Evolutionary conservation across 2,797 vertebrate genomes (phyloP).

Genomic region (Acanthornis magna): DNA sequence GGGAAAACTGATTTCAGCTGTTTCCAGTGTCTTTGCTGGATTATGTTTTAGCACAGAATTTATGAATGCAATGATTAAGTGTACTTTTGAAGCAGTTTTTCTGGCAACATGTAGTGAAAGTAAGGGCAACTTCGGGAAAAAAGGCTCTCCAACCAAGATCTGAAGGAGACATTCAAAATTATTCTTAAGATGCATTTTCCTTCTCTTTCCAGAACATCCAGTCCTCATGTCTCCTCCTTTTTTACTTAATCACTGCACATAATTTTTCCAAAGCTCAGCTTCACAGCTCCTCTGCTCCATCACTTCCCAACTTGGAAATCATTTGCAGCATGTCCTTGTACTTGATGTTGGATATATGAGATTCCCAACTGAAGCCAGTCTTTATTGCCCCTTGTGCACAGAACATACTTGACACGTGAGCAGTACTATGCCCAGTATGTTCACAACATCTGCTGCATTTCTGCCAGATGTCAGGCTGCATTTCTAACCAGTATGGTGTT

Average conservation of each 20-base stretch:
- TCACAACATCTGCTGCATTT: neutral
- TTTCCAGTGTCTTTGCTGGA: neutral
- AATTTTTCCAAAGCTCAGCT: neutral
- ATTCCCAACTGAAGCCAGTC: neutral
- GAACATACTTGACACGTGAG: neutral
- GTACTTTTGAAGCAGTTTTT: neutral
- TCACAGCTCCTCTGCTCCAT: neutral
- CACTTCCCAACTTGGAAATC: neutral
- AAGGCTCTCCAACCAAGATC: neutral
- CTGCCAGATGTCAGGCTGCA: neutral
- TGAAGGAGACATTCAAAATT: neutral
- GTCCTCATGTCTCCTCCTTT: neutral
- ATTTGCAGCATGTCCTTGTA: neutral
- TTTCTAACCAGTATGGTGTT: neutral
- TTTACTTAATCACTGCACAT: neutral
- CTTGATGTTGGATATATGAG: neutral
- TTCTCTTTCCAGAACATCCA: neutral
- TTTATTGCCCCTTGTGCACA: neutral
- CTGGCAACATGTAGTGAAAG: neutral
- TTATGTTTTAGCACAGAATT: neutral
- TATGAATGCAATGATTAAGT: neutral
- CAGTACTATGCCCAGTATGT: neutral
- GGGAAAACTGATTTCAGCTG: neutral
- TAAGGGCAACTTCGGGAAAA: neutral
- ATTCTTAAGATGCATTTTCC: neutral